Conservation (phyloP, 2,113 vertebrate species). For the Echinops telfairi region DNA sequence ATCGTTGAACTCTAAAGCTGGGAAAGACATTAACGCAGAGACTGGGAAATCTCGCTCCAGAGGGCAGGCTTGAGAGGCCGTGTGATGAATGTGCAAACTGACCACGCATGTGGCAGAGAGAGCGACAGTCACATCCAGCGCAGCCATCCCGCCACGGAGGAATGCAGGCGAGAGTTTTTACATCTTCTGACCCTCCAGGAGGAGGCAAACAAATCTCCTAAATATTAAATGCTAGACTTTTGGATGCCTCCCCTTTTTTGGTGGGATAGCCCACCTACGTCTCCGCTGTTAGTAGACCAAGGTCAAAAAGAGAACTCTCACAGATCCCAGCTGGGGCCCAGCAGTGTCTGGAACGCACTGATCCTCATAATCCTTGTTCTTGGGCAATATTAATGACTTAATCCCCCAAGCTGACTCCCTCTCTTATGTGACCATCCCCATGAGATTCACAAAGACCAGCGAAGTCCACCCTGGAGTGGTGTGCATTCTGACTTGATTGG, state of each 20-base stretch:
- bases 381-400: conserved; percentile 73
- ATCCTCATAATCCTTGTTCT: conserved; percentile 74
- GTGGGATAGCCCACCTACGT: neutral
- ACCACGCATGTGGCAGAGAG: too few species aligned
- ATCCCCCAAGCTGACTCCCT: conserved; percentile 40
- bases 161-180: neutral
- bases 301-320: conserved; percentile 14
- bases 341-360: conserved; percentile 47
- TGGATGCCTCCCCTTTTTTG: neutral
- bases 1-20: neutral
- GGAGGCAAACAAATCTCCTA: neutral
- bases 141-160: neutral
- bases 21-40: neutral
- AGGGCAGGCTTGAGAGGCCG: neutral
- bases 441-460: conserved; percentile 1
- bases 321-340: neutral
- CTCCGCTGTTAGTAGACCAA: neutral
- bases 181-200: neutral
- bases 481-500: neutral
- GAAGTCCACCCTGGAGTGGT: neutral
- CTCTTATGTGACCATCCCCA: neutral
- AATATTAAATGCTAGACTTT: neutral
- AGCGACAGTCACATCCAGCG: neutral
- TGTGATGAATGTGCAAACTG: accelerated
- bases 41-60: neutral